Percentiles rank a stretch among this genome's conserved stretches.
Evolutionary conservation across 2,888 invertebrate species (phyloP).

Genomic region (Phalangium opilio): DNA sequence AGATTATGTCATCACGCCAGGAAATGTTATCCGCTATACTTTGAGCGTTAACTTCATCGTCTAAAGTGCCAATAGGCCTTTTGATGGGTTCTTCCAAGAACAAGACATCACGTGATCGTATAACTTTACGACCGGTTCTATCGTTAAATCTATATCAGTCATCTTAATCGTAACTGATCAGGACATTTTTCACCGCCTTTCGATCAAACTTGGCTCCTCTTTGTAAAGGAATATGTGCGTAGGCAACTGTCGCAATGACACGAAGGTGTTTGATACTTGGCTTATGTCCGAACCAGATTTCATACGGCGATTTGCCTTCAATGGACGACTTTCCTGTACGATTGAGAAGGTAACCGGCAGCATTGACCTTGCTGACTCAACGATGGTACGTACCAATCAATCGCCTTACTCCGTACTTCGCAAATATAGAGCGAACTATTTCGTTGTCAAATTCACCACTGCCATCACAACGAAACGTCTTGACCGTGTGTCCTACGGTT

Average conservation of each 20-base stretch:
- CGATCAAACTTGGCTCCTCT: conserved; percentile 13
- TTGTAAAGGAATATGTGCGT: conserved; percentile 10
- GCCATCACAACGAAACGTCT: conserved; percentile 9
- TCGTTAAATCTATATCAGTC: background rate
- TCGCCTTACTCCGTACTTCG: conserved; percentile 9
- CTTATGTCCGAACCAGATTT: conserved; percentile 11
- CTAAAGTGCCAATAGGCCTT: too few relatives aligned
- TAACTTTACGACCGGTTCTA: too few relatives aligned
- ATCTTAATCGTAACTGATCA: conserved; percentile 16
- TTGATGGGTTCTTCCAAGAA: too few relatives aligned
- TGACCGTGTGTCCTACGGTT: conserved; percentile 4
- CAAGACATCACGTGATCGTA: too few relatives aligned
- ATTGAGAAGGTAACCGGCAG: conserved; percentile 4
- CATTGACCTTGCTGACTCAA: conserved; percentile 12
- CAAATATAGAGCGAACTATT: conserved; percentile 4
- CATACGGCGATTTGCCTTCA: conserved; percentile 5
- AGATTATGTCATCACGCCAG: too few relatives aligned
- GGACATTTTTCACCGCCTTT: conserved; percentile 7
- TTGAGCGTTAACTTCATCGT: too few relatives aligned
- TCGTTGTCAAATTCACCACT: conserved; percentile 12
- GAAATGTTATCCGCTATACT: too few relatives aligned
- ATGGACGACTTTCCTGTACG: conserved; percentile 2
- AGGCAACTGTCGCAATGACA: conserved; percentile 12
- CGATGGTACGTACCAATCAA: conserved; percentile 14
- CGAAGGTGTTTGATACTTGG: conserved; percentile 12